Base-by-base conservation (phyloP, 2,113 vertebrate genomes). In the Puntigrus tetrazona region DNA sequence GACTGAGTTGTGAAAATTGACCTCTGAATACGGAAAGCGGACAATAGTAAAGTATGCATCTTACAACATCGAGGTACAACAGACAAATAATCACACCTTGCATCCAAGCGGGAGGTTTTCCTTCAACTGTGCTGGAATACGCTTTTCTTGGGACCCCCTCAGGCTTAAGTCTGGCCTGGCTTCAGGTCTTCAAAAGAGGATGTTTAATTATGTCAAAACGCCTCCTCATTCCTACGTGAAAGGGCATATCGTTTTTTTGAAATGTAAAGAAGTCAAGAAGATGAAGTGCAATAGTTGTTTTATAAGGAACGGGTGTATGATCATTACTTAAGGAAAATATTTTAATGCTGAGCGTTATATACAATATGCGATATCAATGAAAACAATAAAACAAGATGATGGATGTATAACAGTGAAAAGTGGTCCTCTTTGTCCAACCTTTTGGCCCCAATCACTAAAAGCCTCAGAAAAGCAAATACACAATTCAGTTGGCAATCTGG, bases 1-100 rank as follows among this genome's bases (percentile, higher is more conserved):
- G 63, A 83, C 47, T 27, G 65, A 47, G 38, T 52, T 63, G 50
- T 29, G 72, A 76, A 81, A n/a, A 74, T 36, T 13, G 9, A 38
- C 79, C 81, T 87, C 81, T 85, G 85, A 87, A 67, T 80, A 31
- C 43, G 88, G 92, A 94, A 92, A 87, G 79, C 69, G 77, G 87
- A 91, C 87, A 93, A 84, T 84, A 91, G 88, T 29, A 13, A 13
- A 7, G 73, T 87, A 87, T 78, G 69, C 6, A 0, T 69, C 6
- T 84, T 73, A 84, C 59, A 8, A 36, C 84, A 86, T 87, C 47
- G 75, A 86, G 87, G 67, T 88, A 63, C 82, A 65, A 43, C 27
- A 72, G 63, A 81, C 52, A 88, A 86, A 86, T 74, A 5, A 52
- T 78, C 78, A 61, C 65, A 79, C 83, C 85, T 88, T 81, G 41